A percentile compares a stretch with the other conserved stretches of the same genome.
Conservation (phyloP, 2,888 invertebrate genomes). For the Norana najaformis region DNA sequence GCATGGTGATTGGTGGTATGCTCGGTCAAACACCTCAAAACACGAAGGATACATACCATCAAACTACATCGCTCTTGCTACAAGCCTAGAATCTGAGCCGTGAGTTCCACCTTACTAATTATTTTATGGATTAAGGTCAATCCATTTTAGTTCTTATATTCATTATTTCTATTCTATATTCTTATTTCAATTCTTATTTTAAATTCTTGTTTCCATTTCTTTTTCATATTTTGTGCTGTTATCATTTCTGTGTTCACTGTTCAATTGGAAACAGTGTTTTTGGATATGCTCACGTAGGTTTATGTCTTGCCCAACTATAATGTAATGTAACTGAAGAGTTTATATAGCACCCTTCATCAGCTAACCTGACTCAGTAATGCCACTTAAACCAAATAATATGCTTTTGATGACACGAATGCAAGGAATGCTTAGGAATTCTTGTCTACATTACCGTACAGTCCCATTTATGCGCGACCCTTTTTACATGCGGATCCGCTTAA, state of each 20-base stretch:
- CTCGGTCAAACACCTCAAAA: constrained; percentile 90
- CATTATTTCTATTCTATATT: neutral
- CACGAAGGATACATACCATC: constrained; percentile 99
- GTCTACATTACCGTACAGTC: neutral
- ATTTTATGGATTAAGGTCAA: neutral
- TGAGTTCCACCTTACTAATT: constrained; percentile 69
- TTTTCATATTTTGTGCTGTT: neutral
- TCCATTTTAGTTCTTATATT: neutral
- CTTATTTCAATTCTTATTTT: neutral
- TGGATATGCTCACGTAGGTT: too few relatives aligned
- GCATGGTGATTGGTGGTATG: constrained; percentile 98
- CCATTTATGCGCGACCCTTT: too few relatives aligned
- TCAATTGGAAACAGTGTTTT: too few relatives aligned
- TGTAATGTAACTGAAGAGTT: too few relatives aligned
- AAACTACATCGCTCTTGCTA: constrained; percentile 97
- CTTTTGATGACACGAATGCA: neutral
- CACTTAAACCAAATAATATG: too few relatives aligned
- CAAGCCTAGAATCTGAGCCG: constrained; percentile 99
- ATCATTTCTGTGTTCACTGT: neutral
- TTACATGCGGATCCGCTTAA: too few relatives aligned
- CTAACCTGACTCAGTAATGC: too few relatives aligned
- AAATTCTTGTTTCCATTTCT: neutral
- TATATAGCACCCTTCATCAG: too few relatives aligned
- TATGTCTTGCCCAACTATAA: too few relatives aligned
- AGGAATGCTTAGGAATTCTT: neutral